Evolutionary conservation across 2,888 invertebrate genomes (phyloP).

Genomic region (Stenotaenia linearis): DNA sequence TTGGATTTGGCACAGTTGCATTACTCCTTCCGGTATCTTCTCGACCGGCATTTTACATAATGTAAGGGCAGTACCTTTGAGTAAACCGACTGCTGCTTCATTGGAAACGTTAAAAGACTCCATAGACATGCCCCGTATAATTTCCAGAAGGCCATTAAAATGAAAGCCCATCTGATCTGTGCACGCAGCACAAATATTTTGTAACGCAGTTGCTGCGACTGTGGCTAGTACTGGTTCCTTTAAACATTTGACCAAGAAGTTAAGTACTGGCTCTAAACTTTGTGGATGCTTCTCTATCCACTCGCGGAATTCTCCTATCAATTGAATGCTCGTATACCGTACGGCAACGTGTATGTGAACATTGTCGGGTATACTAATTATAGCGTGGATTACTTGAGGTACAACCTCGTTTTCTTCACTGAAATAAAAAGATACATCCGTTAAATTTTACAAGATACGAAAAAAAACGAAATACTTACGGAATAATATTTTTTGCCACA

Average conservation of each 20-base stretch:
- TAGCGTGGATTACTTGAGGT: conserved; percentile 87
- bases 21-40: conserved; percentile 57
- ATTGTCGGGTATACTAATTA: conserved; percentile 71
- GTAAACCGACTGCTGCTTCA: conserved; percentile 66
- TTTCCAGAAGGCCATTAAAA: conserved; percentile 64
- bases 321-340: conserved; percentile 75
- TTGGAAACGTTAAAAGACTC: conserved; percentile 68
- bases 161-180: conserved; percentile 69
- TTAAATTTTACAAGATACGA: conserved; percentile 30
- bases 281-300: conserved; percentile 87
- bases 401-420: conserved; percentile 88
- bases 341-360: conserved; percentile 85
- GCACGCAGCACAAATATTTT: conserved; percentile 78
- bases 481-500: conserved; percentile 87
- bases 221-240: conserved; percentile 67
- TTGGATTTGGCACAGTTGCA: conserved; percentile 73
- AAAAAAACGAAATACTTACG: conserved; percentile 57
- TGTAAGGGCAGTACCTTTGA: conserved; percentile 64
- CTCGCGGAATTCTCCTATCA: conserved; percentile 86
- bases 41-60: conserved; percentile 45
- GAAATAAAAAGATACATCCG: no score
- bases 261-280: conserved; percentile 72
- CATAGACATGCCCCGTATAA: conserved; percentile 65
- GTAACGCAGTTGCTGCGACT: conserved; percentile 75
- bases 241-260: conserved; percentile 68